Evolutionary conservation across 2,888 invertebrate genomes (phyloP), one percentile per base, ranked within the genome.

Genomic region (Aphidius colemani): DNA sequence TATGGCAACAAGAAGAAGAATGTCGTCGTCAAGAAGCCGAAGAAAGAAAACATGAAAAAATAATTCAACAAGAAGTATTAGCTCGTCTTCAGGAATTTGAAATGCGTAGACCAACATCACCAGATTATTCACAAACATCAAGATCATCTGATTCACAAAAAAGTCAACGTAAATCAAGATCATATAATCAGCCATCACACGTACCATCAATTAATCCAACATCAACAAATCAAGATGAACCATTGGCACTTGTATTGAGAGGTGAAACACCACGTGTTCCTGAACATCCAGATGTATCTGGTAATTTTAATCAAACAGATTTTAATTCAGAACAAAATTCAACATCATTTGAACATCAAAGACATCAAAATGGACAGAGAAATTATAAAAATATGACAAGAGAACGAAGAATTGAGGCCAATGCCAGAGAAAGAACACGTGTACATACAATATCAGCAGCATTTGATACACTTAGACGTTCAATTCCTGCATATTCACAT

Each of bases 301-400:
- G 51, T 61, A 56, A 59, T 61, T 30, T 5, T 30, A 30, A 30
- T 30, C 50, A 55, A 64, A 18, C 53, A 61, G 78, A 80, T n/a
- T 71, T 75, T 44, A 61, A 30, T 30, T 0, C 1, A 5, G 30
- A 30, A 30, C 30, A 30, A 30, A 66, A 59, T 9, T 53, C 43
- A 74, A 18, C 66, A 63, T 62, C 69, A 64, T 58, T 45, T 11
- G 63, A 66, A 44, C 71, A 72, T 46, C 53, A 68, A 10, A 72
- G 70, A 48, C 72, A 71, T 18, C 57, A 67, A 51, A 61, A 69
- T 67, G 67, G 74, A 7, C 78, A 92, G 69, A 86, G 94, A 69
- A 96, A 96, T 80, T 96, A 96, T 83, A 96, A 96, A 79, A 96
- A 95, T 80, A 96, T 96, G 95, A 96, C 94, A 0, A 86, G 95